phyloP scores from a whole-genome alignment of 1,140 invertebrate species.

The Drosophila nikananu region DNA sequence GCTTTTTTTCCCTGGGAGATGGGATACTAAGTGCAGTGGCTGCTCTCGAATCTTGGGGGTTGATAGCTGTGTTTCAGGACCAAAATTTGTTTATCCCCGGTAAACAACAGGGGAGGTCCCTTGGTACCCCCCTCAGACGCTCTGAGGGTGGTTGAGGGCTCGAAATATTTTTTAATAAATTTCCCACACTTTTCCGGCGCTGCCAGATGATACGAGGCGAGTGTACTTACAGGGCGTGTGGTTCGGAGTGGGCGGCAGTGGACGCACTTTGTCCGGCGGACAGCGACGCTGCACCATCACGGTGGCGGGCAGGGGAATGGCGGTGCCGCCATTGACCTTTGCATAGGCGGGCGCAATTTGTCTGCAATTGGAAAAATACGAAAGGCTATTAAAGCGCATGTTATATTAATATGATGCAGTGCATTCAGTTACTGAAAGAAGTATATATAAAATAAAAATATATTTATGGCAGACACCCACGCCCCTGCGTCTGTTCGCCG shows the following conservation, averaged over 20 bases:
- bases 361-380: slow-evolving; percentile 85
- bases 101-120: slow-evolving; percentile 54
- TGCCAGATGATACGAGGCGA: background rate
- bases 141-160: slow-evolving; percentile 39
- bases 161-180: slow-evolving; percentile 74
- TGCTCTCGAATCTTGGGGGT: slow-evolving; percentile 45
- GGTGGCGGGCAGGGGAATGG: slow-evolving; percentile 90
- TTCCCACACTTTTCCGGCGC: slow-evolving; percentile 39
- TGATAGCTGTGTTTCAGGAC: slow-evolving; percentile 34
- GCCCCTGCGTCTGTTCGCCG: background rate
- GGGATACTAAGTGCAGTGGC: slow-evolving; percentile 60
- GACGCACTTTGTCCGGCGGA: slow-evolving; percentile 91
- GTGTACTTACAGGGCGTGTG: slow-evolving; percentile 86
- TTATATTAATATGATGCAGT: slow-evolving; percentile 13
- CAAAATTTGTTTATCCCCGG: slow-evolving; percentile 71
- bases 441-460: slow-evolving; percentile 15
- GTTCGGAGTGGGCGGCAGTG: slow-evolving; percentile 88
- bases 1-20: slow-evolving; percentile 7
- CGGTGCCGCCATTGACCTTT: slow-evolving; percentile 87
- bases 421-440: slow-evolving; percentile 15
- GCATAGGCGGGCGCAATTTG: slow-evolving; percentile 88
- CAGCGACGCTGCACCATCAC: slow-evolving; percentile 90
- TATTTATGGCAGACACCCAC: slow-evolving; percentile 45
- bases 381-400: slow-evolving; percentile 31
- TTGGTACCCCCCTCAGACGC: slow-evolving; percentile 9